A percentile compares a stretch with the other conserved stretches of the same genome.
Conservation (phyloP, 2,888 invertebrate genomes). For the Colostygia pectinataria region DNA sequence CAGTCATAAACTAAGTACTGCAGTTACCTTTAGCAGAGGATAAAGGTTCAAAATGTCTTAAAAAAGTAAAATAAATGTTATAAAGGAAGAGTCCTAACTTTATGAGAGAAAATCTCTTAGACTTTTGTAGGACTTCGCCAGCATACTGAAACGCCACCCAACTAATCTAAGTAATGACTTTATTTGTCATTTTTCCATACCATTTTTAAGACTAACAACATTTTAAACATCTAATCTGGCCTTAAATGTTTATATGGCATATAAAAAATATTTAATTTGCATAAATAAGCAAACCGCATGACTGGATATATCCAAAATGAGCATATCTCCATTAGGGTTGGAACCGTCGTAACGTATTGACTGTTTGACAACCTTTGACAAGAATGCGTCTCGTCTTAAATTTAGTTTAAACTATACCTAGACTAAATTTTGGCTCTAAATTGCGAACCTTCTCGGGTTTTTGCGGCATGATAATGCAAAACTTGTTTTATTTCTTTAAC, state of each 20-base stretch:
- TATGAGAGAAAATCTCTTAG: no score
- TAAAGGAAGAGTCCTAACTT: no score
- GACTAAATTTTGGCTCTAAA: constrained; percentile 1
- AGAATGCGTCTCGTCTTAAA: constrained; percentile 26
- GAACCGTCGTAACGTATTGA: constrained; percentile 44
- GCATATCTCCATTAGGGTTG: constrained; percentile 35
- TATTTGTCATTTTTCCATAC: background rate
- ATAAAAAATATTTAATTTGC: no score
- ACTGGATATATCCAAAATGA: constrained; percentile 37
- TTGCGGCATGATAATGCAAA: background rate
- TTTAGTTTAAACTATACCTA: background rate
- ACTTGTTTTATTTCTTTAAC: background rate
- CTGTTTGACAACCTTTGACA: constrained; percentile 46
- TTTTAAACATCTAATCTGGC: no score
- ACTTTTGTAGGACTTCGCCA: no score
- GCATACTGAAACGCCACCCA: no score
- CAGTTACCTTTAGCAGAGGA: no score
- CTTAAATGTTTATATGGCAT: no score
- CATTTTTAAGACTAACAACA: background rate
- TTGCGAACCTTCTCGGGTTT: background rate
- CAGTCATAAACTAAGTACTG: no score
- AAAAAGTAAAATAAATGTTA: no score
- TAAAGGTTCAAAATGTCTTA: no score
- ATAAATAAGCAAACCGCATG: constrained; percentile 30
- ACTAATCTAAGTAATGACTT: no score